A percentile compares a stretch with the other conserved stretches of the same genome.
Conservation (phyloP, 2,888 invertebrate species). For the Cryptus viduatorius region DNA sequence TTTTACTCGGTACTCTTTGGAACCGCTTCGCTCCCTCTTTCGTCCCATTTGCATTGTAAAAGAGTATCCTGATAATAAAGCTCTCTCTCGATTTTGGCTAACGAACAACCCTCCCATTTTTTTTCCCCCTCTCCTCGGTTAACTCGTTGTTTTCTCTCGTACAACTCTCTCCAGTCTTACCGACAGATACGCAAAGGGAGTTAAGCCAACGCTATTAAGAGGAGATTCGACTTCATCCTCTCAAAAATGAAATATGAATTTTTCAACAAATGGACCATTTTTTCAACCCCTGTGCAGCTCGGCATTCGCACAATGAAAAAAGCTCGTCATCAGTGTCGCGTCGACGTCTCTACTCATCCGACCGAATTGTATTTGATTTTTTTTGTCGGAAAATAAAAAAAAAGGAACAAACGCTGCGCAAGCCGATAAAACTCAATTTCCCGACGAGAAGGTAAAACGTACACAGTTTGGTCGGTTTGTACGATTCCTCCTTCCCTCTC, state of each 20-base stretch:
- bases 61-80: constrained; percentile 71
- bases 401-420: constrained; percentile 6
- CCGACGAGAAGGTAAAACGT: constrained; percentile 28
- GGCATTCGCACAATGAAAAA: neutral
- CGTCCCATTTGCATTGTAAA: constrained; percentile 72
- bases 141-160: constrained; percentile 30
- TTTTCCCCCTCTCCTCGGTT: neutral
- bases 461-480: constrained; percentile 31
- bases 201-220: constrained; percentile 26
- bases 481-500: constrained; percentile 4
- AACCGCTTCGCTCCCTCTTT: constrained; percentile 50
- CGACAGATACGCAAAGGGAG: constrained; percentile 8
- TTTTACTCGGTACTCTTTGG: constrained; percentile 49
- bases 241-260: constrained; percentile 34
- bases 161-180: constrained; percentile 35
- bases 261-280: neutral
- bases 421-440: constrained; percentile 64
- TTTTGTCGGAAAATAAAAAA: neutral
- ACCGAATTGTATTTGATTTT: neutral
- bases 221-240: constrained; percentile 3
- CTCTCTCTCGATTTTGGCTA: constrained; percentile 69
- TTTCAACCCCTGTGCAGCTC: neutral
- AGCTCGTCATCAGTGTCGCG: neutral
- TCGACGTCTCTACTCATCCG: neutral
- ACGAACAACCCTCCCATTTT: constrained; percentile 60